Base-by-base conservation (phyloP, 2,888 invertebrate genomes). In the Acanthosepion pharaonis region DNA sequence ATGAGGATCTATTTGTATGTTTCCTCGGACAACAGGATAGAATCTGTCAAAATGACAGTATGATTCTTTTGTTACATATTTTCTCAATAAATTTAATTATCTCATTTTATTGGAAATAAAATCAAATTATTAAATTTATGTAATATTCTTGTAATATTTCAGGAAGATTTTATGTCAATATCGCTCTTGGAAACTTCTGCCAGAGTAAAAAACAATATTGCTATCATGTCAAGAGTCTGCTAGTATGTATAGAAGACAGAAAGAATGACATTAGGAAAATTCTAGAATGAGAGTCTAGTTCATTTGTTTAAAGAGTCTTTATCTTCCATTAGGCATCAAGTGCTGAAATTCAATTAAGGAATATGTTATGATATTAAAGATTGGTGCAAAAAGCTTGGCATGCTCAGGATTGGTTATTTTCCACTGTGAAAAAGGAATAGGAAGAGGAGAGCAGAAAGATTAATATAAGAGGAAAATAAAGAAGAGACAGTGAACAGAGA, bases 301-400 rank as follows among this genome's bases (percentile, higher is more conserved):
- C 11, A 11, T 78, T 78, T 78, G 23, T 59, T 59, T 59, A 59
- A 59, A 59, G 20, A 59, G 59, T 59, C 59, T 78, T 15, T 78
- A 78, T 78, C 78, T 59, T 59, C 59, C 59, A 59, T 59, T 59
- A 59, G 23, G 59, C 4, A 59, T 59, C 78, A 78, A 78, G n/a
- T n/a, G 78, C 11, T 78, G 78, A n/a, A 78, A 78, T 78, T 78
- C 78, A 78, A 78, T 78, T 33, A 78, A n/a, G n/a, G 78, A 78
- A 78, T 78, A n/a, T 78, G 78, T 78, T 78, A 78, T 78, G 78
- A 78, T 78, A 20, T 78, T 78, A n/a, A 78, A 78, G 78, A 78
- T n/a, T n/a, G n/a, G 78, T 15, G n/a, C 33, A 33, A 78, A 78
- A 78, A 15, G n/a, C 15, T 78, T 15, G n/a, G n/a, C 9, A 15